Percentiles rank a stretch among this genome's conserved stretches.
These are phyloP conservation scores for Rhinoderma darwinii DNA, from an alignment of 2,113 vertebrate species.

Conservation along the genomic window DNA sequence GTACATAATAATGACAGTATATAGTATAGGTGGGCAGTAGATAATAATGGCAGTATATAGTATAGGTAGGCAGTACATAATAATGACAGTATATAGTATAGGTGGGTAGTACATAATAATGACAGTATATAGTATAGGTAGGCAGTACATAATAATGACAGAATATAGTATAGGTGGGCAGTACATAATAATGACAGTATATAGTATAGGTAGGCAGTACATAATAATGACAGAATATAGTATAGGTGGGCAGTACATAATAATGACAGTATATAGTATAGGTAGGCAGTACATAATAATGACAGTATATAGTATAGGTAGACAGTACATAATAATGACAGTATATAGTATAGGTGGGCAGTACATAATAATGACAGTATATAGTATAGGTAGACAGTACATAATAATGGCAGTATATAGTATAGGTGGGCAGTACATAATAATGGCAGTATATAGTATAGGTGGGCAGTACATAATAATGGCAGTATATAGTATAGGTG, in stretches of 20 bases:
- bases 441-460: neutral
- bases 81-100: neutral
- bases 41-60: no score
- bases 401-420: no score
- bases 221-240: neutral
- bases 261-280: neutral
- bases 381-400: no score
- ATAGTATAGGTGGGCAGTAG: no score
- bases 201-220: neutral
- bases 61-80: neutral
- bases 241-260: neutral
- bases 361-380: no score
- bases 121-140: neutral
- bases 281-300: no score
- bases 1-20: no score
- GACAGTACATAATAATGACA: no score
- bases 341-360: no score
- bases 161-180: neutral
- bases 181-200: no score
- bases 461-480: neutral
- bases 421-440: no score
- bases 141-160: neutral
- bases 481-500: neutral
- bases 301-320: no score
- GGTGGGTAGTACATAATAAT: neutral